Base-by-base conservation (phyloP, 35 echinoderm and acorn worm genomes). In the Anneissia japonica region DNA sequence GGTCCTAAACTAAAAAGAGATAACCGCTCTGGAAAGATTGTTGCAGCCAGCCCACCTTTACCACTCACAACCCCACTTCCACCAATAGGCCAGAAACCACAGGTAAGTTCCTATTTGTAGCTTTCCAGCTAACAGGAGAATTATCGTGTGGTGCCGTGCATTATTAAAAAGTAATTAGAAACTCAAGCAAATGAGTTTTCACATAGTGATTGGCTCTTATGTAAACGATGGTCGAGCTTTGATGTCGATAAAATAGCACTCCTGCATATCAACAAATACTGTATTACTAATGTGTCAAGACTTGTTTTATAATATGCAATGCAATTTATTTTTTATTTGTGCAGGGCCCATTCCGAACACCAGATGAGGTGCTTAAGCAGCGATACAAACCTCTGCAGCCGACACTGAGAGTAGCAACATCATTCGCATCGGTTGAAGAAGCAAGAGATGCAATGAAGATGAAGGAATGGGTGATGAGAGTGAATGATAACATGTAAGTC, bases 401-500 rank as follows among this genome's bases (percentile, higher is more conserved):
- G 79, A 99, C 96, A 35, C 74, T 99, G 33, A 87, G 92, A 72
- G 96, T 99, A 39, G 89, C 92, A 56, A 99, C 96, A 32, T 89
- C 86, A 12, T 99, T 86, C 72, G 90, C 92, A 46, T 94, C 96
- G n/a, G 92, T 93, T 38, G 96, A 99, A 72, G 92, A 99, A 29
- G 96, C 96, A 31, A 91, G 96, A 45, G 96, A 89, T 84, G 96
- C 92, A 23, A 99, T 99, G 96, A 99, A 90, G 74, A 41, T 87
- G 28, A 94, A 99, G 74, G 96, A 99, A 77, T 99, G 96, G 96
- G 79, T 99, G 46, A 99, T 99, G 96, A 99, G 92, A 55, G 92
- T 99, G 0, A 94, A 99, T 77, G 96, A 99, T 75, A 99, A 99
- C 83, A 97, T 94, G 96, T 99, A 90, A 99, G 95, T 91, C 12